Base-by-base conservation (phyloP, 2,797 vertebrate species). In the Uromys caudimaculatus region DNA sequence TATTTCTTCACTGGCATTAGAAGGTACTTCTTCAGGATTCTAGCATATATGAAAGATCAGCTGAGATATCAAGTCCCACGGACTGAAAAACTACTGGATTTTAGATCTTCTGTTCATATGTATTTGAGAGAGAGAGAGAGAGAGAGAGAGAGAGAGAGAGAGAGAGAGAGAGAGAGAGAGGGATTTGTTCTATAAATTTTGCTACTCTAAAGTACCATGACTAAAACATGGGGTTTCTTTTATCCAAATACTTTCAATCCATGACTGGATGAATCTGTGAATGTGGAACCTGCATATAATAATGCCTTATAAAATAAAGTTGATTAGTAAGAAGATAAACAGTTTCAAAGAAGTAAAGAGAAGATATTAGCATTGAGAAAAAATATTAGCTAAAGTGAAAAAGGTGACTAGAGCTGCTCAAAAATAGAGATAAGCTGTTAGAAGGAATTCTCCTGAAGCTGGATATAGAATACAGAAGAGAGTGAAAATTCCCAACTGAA, bases 311-410 rank as follows among this genome's bases (percentile, higher is more conserved):
- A 75, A 90, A 90, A 76, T 82, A 38, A 91, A 87, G 35, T 73
- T 41, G 38, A 85, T 32, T 13, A 71, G 35, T 82, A 89, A 93
- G 82, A 10, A 92, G 32, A 92, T 23, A 89, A 24, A 62, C 41
- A 71, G 77, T 91, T 81, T 47, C 7, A 85, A 91, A 81, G 23
- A 95, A 56, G 13, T 29, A 91, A 86, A 89, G 29, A 73, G 8
- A 94, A 91, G 85, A 19, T 58, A 81, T 52, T 52, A 44, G 24
- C 32, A 77, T 56, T 94, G 35, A 64, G 96, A 82, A 95, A 78
- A 23, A 58, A 89, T 75, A 77, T 50, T 91, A 94, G 87, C 16
- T 88, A n/a, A 95, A 89, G 78, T 87, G 86, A 69, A 16, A 77
- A 93, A 60, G 67, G 50, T 89, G 60, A 67, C 52, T 71, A 91